Conservation (phyloP, 2,888 invertebrate genomes). For the Arctia plantaginis region DNA sequence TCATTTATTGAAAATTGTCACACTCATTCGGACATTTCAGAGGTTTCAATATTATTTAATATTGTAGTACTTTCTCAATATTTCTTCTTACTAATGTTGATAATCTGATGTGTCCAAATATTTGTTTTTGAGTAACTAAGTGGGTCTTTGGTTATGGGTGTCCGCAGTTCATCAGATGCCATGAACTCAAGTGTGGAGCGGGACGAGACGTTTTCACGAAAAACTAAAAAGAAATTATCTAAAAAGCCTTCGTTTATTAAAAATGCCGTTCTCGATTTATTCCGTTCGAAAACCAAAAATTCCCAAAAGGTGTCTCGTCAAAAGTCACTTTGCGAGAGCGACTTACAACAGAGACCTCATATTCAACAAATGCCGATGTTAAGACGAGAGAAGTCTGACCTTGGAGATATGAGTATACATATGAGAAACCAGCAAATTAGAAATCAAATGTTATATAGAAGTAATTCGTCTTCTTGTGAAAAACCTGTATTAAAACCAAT, state of each 20-base stretch:
- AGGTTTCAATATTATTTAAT: constrained; percentile 62
- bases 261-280: constrained; percentile 84
- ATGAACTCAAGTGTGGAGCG: constrained; percentile 84
- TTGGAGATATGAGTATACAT: constrained; percentile 77
- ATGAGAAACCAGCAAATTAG: constrained; percentile 80
- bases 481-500: constrained; percentile 81
- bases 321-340: constrained; percentile 83
- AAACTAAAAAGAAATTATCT: constrained; percentile 86
- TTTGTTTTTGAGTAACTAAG: constrained; percentile 82
- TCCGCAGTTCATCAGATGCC: constrained; percentile 84
- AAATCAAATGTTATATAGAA: constrained; percentile 82
- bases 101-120: constrained; percentile 71
- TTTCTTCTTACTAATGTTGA: constrained; percentile 50
- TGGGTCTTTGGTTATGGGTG: constrained; percentile 85
- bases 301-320: constrained; percentile 83
- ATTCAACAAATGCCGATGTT: constrained; percentile 72
- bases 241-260: constrained; percentile 86
- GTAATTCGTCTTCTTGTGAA: constrained; percentile 84
- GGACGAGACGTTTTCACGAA: constrained; percentile 84
- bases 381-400: constrained; percentile 82
- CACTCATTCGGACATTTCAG: constrained; percentile 72
- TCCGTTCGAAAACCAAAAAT: constrained; percentile 84
- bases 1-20: constrained; percentile 71
- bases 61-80: constrained; percentile 19
- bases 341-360: constrained; percentile 77